These are phyloP conservation scores for Cinclus mexicanus DNA, from an alignment of 2,113 vertebrate genomes.

Conservation along the genomic window DNA sequence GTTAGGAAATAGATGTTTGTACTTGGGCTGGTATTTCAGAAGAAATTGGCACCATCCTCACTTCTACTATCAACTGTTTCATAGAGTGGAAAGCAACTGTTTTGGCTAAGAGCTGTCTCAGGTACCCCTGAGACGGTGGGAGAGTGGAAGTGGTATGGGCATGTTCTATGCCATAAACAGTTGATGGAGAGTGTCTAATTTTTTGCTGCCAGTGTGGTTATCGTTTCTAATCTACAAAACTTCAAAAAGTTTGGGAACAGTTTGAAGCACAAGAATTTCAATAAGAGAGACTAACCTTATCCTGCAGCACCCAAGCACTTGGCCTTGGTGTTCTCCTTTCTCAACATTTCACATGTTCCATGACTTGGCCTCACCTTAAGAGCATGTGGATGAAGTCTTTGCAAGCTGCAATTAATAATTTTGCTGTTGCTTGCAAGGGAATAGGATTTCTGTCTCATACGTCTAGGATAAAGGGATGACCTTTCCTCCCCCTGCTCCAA, in stretches of 20 bases:
- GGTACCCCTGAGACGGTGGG: too few relatives aligned
- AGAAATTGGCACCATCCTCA: neutral
- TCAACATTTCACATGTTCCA: neutral
- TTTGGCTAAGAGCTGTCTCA: neutral
- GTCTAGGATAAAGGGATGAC: neutral
- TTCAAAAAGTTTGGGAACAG: neutral
- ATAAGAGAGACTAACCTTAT: neutral
- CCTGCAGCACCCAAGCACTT: neutral
- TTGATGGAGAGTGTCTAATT: neutral
- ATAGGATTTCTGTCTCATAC: neutral
- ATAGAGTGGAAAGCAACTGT: neutral
- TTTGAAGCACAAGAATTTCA: neutral
- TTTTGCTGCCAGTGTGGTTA: neutral
- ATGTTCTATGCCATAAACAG: neutral
- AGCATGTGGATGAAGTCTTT: neutral
- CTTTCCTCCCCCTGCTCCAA: neutral
- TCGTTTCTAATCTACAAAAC: neutral
- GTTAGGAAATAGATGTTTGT: neutral
- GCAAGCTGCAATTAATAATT: accelerated
- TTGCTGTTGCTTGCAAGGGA: neutral
- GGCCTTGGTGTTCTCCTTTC: neutral
- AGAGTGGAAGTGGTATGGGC: neutral
- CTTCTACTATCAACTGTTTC: neutral
- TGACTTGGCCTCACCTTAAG: neutral
- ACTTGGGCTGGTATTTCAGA: neutral